Evolutionary conservation across 64 coral and sea anemone species (phyloP), one percentile per base, ranked within the genome.

Genomic region (Trachythela sp.): DNA sequence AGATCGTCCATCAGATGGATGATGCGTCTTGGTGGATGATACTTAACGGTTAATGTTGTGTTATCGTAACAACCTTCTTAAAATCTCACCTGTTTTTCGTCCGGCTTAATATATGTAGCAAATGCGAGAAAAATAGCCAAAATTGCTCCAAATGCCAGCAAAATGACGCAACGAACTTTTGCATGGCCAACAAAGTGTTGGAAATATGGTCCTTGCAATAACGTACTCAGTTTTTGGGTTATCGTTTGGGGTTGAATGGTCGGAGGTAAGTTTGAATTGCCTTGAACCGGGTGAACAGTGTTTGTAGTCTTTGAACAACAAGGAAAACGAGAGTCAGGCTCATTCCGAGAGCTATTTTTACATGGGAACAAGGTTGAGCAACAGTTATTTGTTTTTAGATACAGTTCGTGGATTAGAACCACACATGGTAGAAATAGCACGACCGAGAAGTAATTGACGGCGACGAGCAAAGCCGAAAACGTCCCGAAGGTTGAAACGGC

Each of bases 21-120:
- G n/a, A n/a, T n/a, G n/a, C n/a, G n/a, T n/a, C n/a, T n/a, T n/a
- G n/a, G n/a, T n/a, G n/a, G n/a, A n/a, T n/a, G n/a, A n/a, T n/a
- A n/a, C n/a, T n/a, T n/a, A n/a, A n/a, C n/a, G n/a, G n/a, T n/a
- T n/a, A n/a, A n/a, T n/a, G n/a, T n/a, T n/a, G n/a, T n/a, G n/a
- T n/a, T n/a, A n/a, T n/a, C 42, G 42, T 45, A 45, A 45, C 42
- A 45, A 4, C 4, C 42, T 6, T 45, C 11, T 45, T 45, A 4
- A 45, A 45, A 45, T 86, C 91, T 87, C 49, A 93, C 93, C 89
- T 94, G 95, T 54, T 94, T 93, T 77, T 98, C 86, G 40, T 92
- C 91, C 18, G 95, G 95, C 5, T 91, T 51, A 15, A 98, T 91
- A 50, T 87, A 85, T 13, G 88, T 93, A 7, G 95, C 95, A 94